These are phyloP conservation scores for Drosophila bocki DNA, from an alignment of 1,140 invertebrate species.

Conservation along the genomic window DNA sequence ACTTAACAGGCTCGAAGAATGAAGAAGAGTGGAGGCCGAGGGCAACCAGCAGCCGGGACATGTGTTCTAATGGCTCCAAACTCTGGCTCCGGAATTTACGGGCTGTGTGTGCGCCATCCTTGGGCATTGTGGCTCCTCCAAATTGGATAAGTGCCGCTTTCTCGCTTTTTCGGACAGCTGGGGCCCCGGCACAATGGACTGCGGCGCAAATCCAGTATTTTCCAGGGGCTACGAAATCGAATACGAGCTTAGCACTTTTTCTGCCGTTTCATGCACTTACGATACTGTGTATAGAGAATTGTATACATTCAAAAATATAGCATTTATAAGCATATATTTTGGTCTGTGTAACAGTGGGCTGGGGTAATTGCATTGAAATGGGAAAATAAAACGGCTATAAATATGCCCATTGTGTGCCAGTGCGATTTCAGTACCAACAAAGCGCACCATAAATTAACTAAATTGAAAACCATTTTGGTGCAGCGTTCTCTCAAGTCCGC, in stretches of 20 bases:
- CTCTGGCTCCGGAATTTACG: conserved; percentile 30
- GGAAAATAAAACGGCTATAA: conserved; percentile 77
- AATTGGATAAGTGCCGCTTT: conserved; percentile 46
- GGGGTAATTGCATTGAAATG: conserved; percentile 73
- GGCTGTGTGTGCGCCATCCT: conserved; percentile 1
- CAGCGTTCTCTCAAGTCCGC: conserved; percentile 25
- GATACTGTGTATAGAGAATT: background rate
- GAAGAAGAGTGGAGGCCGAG: conserved; percentile 10
- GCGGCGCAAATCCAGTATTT: conserved; percentile 15
- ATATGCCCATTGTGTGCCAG: conserved; percentile 67
- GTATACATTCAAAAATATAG: conserved; percentile 33
- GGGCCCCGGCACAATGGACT: conserved; percentile 35
- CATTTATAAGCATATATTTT: conserved; percentile 35
- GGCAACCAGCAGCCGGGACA: conserved; percentile 10
- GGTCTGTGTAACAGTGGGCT: conserved; percentile 18
- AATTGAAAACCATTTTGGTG: conserved; percentile 73
- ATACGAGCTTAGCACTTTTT: conserved; percentile 35
- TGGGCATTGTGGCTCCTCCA: conserved; percentile 12
- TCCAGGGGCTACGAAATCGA: conserved; percentile 4
- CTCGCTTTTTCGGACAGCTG: conserved; percentile 38
- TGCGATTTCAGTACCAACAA: conserved; percentile 60
- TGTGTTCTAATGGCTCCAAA: conserved; percentile 43
- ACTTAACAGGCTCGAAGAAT: conserved; percentile 40
- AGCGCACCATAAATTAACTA: conserved; percentile 74
- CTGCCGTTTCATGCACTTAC: conserved; percentile 29